phyloP scores from a whole-genome alignment of 2,888 invertebrate genomes.

The Charanyca ferruginea region DNA sequence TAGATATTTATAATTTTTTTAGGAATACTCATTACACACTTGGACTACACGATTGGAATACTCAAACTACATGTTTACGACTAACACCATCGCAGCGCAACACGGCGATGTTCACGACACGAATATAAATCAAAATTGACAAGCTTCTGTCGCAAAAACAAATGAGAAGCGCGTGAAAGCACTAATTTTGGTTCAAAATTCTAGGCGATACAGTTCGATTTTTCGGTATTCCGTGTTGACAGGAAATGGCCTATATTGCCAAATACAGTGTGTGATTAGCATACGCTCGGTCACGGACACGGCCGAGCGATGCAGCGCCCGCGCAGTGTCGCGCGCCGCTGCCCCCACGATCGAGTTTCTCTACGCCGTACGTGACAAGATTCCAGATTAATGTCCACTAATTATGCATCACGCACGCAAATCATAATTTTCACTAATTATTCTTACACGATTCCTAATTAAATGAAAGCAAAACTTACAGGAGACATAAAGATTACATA shows the following conservation, averaged over 20 bases:
- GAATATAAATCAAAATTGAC: constrained; percentile 55
- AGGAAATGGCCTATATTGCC: constrained; percentile 83
- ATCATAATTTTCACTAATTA: constrained; percentile 74
- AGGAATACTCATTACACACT: too few species aligned
- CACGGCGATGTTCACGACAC: constrained; percentile 37
- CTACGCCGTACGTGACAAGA: constrained; percentile 77
- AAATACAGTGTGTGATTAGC: constrained; percentile 78
- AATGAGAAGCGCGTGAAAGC: constrained; percentile 59
- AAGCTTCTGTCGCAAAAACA: constrained; percentile 38
- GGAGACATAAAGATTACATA: constrained; percentile 26
- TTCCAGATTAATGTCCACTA: constrained; percentile 66
- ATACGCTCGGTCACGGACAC: constrained; percentile 79
- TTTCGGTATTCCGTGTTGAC: constrained; percentile 76
- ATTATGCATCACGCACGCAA: constrained; percentile 60
- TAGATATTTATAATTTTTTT: too few species aligned
- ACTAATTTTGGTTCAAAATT: constrained; percentile 64
- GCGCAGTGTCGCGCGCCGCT: constrained; percentile 60
- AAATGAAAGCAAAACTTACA: constrained; percentile 55
- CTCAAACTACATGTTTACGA: constrained; percentile 14
- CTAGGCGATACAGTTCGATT: constrained; percentile 68
- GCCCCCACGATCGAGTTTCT: constrained; percentile 75
- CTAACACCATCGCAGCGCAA: constrained; percentile 17
- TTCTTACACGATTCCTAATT: constrained; percentile 53
- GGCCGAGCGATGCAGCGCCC: constrained; percentile 55
- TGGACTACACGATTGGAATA: not conserved